Conservation (phyloP, 2,888 invertebrate species). For the Lepidonotus clava region DNA sequence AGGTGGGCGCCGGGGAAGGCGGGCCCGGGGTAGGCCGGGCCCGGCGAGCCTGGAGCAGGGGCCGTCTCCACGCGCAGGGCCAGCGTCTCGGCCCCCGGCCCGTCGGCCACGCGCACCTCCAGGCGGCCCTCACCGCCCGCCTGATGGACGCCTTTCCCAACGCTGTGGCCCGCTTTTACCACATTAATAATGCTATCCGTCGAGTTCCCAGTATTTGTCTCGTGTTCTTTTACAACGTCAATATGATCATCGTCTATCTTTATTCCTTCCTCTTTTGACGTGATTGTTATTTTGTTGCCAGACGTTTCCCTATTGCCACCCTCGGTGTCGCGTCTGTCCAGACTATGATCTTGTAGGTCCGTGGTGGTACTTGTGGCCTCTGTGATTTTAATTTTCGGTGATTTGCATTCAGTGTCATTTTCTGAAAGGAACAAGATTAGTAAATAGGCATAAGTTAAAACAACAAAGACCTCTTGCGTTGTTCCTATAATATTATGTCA, state of each 20-base stretch:
- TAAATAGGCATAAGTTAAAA: too few relatives aligned
- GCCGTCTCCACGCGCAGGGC: background rate
- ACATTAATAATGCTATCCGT: too few relatives aligned
- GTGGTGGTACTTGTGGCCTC: slow-evolving; percentile 41
- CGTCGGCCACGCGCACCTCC: background rate
- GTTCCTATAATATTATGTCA: too few relatives aligned
- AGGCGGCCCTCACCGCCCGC: background rate
- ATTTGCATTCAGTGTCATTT: background rate
- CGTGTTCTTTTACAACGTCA: background rate
- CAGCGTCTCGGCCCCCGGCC: background rate
- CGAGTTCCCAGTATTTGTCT: too few relatives aligned
- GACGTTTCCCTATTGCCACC: background rate
- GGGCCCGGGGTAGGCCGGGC: background rate
- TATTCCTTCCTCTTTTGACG: background rate
- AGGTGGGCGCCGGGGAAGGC: background rate
- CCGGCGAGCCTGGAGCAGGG: background rate
- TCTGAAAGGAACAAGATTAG: slow-evolving; percentile 12
- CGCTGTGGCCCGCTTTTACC: too few relatives aligned
- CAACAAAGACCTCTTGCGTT: too few relatives aligned
- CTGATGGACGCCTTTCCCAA: too few relatives aligned
- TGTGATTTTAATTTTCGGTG: slow-evolving; percentile 31
- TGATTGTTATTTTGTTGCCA: background rate
- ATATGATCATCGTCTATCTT: background rate
- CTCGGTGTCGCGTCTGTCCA: background rate
- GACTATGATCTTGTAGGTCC: slow-evolving; percentile 19